Evolutionary conservation across 35 echinoderm and acorn worm genomes (phyloP), one percentile per base, ranked within the genome.

Genomic region (Apostichopus japonicus): DNA sequence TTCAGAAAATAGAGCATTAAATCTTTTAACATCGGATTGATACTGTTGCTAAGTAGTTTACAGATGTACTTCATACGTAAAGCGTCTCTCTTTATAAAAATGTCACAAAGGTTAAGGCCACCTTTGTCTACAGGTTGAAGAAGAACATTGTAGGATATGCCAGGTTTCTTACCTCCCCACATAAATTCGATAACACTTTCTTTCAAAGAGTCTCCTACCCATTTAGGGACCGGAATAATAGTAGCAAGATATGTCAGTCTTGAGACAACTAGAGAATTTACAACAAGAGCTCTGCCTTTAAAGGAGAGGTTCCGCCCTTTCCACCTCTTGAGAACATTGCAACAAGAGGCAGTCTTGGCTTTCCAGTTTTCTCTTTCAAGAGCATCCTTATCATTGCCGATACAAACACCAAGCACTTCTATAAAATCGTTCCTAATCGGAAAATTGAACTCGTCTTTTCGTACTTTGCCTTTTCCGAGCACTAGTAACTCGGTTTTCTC

Each of bases 401-500:
- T 78, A 52, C 5, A 44, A 13, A 77, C 75, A 19, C 88, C 67
- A 13, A 91, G 53, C 52, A 91, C 53, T 13, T 24, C 52, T 57
- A 91, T 91, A 11, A 23, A 79, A 19, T 91, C 77, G 9, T 91
- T 15, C 21, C 90, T 78, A 0, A 78, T 27, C 11, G 77, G 53
- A 16, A 77, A 13, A 55, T 16, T 57, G 55, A 91, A 56, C 0
- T 91, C 52, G n/a, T 91, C 52, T 4, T 8, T 14, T 56, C 14
- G 6, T 54, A 4, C 0, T 55, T 91, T 54, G 6, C 70, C n/a
- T 6, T 53, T 25, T 6, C 80, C 92, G 77, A 93, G 16, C 11
- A 19, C 62, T 10, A 93, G 14, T 8, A 86, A 5, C 16, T 84
- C 59, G 25, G 78, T 86, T n/a, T 93, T 93, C 23, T 92, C 70